phyloP scores from a whole-genome alignment of 2,888 invertebrate species.

The Drosophila paranaensis region DNA sequence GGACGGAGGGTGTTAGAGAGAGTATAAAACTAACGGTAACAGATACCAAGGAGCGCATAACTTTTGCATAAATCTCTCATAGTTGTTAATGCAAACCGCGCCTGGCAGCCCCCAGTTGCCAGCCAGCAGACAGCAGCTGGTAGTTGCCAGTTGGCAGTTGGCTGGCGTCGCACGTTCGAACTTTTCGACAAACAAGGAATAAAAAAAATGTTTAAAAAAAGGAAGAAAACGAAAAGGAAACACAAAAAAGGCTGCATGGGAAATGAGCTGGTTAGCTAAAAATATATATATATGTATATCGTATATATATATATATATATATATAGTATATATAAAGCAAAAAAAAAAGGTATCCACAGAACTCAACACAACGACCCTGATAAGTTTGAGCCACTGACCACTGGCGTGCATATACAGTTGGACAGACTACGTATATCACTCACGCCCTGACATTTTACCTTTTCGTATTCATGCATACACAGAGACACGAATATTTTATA shows the following conservation, averaged over 20 bases:
- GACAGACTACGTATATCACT: conserved; percentile 20
- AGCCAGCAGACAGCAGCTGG: conserved; percentile 24
- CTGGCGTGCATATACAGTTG: conserved; percentile 1
- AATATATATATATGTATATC: conserved; percentile 46
- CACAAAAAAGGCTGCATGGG: conserved; percentile 40
- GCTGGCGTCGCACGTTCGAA: conserved; percentile 60
- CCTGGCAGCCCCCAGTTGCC: conserved; percentile 32
- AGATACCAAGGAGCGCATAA: conserved; percentile 61
- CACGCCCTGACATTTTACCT: conserved; percentile 34
- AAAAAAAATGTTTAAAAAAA: neutral
- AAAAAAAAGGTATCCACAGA: conserved; percentile 21
- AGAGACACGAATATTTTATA: conserved; percentile 26
- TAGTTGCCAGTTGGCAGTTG: conserved; percentile 41
- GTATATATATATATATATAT: neutral
- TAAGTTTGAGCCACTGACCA: conserved; percentile 47
- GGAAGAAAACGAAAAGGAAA: conserved; percentile 10
- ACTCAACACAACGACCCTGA: conserved; percentile 18
- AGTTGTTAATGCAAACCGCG: conserved; percentile 71
- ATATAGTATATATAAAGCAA: neutral
- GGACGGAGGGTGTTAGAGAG: neutral
- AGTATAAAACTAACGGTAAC: conserved; percentile 29
- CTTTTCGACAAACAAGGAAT: conserved; percentile 44
- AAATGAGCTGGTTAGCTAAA: conserved; percentile 69
- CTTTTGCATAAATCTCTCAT: conserved; percentile 69
- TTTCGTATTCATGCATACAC: conserved; percentile 4